phyloP scores from a whole-genome alignment of 2,113 vertebrate genomes.

The Otis tarda region DNA sequence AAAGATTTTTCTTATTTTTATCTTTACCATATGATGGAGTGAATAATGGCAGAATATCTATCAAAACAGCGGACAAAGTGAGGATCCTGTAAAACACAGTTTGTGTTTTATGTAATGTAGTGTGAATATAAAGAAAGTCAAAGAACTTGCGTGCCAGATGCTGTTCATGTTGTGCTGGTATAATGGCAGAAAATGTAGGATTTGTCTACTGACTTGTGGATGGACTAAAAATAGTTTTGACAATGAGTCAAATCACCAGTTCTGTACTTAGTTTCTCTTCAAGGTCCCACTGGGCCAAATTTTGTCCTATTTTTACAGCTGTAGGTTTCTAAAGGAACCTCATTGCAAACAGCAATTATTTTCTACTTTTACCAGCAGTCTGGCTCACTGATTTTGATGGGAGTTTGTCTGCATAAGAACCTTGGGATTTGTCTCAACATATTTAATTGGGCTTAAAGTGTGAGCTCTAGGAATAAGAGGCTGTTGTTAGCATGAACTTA shows the following conservation, averaged over 20 bases:
- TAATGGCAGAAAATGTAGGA: background rate
- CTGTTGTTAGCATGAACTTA: background rate
- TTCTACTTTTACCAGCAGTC: background rate
- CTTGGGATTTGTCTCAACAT: constrained; percentile 25
- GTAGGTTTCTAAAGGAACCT: background rate
- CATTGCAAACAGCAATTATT: background rate
- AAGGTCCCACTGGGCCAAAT: background rate
- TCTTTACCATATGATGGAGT: background rate
- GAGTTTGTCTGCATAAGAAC: background rate
- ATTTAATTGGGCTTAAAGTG: constrained; percentile 16
- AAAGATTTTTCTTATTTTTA: background rate
- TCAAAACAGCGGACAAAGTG: background rate
- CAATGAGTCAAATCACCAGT: background rate
- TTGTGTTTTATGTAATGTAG: background rate
- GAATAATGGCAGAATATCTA: background rate
- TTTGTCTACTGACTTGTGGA: background rate
- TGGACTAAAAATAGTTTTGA: background rate
- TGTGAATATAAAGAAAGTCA: background rate
- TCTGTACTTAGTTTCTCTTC: background rate
- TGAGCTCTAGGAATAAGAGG: constrained; percentile 1
- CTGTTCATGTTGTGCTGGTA: background rate
- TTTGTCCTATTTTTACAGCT: constrained; percentile 13
- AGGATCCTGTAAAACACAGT: background rate
- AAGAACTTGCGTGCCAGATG: background rate
- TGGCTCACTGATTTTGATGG: background rate